Evolutionary conservation across 2,113 vertebrate genomes (phyloP), one percentile per base, ranked within the genome.

Genomic region (Procavia capensis): DNA sequence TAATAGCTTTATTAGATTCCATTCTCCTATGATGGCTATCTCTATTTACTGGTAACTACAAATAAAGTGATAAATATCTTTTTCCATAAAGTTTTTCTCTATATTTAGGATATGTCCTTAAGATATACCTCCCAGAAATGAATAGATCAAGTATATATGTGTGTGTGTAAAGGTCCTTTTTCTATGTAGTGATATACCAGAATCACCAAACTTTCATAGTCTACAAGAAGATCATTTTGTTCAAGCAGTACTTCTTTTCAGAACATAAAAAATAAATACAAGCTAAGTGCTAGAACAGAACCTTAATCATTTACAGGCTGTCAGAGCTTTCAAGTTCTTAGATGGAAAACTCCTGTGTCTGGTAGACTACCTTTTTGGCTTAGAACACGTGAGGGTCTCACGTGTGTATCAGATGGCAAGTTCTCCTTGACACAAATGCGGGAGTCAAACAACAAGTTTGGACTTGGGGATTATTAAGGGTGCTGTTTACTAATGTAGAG

Each of bases 181-280:
- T 50, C 31, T 57, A 74, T 19, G n/a, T 61, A 74, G 1, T 70
- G 29, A 74, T 85, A 72, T 5, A 76, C 7, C 8, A 95, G 43
- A 93, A 89, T 89, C 57, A 84, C 31, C 25, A 70, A 47, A 86
- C 86, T 66, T 83, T 93, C 31, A 45, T 85, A 79, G 3, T 95
- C 24, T 93, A 41, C 20, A 91, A 75, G 68, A 93, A 81, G n/a
- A 66, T 81, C 72, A 88, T 57, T 94, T 83, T 91, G 68, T 70
- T 95, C 45, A 91, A 91, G 59, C 34, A 94, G 20, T 59, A 88
- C 80, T 79, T 97, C 81, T 94, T 88, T 92, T 92, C 36, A 75
- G 68, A 97, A 91, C 61, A 57, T 66, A 92, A 89, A 63, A 92
- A 90, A 90, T 90, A 83, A 92, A 64, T 64, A 95, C n/a, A n/a